phyloP scores from a whole-genome alignment of 2,888 invertebrate genomes.

The Himalopsyche kuldschensis region DNA sequence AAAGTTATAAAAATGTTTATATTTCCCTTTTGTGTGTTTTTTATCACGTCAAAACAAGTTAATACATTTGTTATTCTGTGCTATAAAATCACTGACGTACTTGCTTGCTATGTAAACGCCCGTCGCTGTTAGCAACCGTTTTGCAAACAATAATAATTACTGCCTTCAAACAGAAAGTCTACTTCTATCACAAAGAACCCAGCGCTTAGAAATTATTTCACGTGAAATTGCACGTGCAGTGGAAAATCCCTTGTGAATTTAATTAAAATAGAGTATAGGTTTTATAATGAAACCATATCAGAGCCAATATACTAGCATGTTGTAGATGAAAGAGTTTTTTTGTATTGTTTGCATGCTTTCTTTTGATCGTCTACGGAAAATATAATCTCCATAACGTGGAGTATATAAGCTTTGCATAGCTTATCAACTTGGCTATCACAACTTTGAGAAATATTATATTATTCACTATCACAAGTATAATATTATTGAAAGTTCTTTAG shows the following conservation, averaged over 20 bases:
- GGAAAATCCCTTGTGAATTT: neutral
- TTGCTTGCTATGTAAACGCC: neutral
- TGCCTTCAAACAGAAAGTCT: neutral
- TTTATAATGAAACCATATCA: neutral
- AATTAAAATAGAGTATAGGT: neutral
- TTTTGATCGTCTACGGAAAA: no score
- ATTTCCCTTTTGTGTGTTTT: neutral
- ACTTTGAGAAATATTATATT: no score
- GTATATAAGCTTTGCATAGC: no score
- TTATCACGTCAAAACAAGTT: neutral
- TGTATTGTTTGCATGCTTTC: neutral
- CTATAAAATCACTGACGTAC: neutral
- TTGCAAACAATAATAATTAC: conserved; percentile 19
- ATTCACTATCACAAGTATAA: no score
- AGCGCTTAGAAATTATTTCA: neutral
- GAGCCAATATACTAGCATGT: neutral
- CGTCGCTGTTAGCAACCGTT: conserved; percentile 13
- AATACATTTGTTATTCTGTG: neutral
- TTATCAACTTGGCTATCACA: no score
- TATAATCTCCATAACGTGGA: no score
- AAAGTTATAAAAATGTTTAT: no score
- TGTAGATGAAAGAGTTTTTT: neutral
- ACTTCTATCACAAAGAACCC: neutral
- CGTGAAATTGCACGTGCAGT: neutral
- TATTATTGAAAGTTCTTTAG: no score